Evolutionary conservation across 2,113 vertebrate genomes (phyloP).

Genomic region (Agapornis roseicollis): DNA sequence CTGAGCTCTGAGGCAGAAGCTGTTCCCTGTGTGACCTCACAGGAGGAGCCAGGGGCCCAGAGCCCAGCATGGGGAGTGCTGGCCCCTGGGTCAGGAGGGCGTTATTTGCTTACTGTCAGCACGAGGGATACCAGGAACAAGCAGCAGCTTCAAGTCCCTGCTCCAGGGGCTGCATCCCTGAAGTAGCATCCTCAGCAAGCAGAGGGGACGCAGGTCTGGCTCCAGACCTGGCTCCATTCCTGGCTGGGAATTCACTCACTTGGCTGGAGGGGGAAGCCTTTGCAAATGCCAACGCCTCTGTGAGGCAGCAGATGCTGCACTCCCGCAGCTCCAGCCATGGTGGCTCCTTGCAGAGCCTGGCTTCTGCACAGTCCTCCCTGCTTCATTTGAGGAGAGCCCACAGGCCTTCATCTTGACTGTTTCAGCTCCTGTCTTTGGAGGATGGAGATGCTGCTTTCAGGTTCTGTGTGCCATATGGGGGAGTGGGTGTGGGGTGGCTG

Average conservation of each 20-base stretch:
- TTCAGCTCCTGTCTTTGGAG: background rate
- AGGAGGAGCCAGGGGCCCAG: background rate
- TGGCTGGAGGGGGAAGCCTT: background rate
- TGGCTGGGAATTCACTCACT: background rate
- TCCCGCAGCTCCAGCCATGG: background rate
- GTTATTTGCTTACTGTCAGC: background rate
- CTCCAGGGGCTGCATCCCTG: background rate
- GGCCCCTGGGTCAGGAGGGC: too few species aligned
- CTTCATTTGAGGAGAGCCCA: background rate
- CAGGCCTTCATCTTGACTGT: background rate
- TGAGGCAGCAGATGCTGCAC: background rate
- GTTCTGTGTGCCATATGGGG: background rate
- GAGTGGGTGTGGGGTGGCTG: background rate
- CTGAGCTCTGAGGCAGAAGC: background rate
- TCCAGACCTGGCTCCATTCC: background rate
- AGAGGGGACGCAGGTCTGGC: background rate
- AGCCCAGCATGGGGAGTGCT: background rate
- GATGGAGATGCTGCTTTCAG: background rate
- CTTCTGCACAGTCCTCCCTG: background rate
- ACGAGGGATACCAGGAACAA: background rate
- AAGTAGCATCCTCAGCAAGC: background rate
- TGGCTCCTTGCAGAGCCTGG: background rate
- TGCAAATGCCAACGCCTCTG: background rate
- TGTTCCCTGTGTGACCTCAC: background rate
- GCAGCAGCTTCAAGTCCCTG: background rate